Percentiles rank a stretch among this genome's conserved stretches.
Conservation (phyloP, 1,140 invertebrate genomes). For the Leucophenga varia region DNA sequence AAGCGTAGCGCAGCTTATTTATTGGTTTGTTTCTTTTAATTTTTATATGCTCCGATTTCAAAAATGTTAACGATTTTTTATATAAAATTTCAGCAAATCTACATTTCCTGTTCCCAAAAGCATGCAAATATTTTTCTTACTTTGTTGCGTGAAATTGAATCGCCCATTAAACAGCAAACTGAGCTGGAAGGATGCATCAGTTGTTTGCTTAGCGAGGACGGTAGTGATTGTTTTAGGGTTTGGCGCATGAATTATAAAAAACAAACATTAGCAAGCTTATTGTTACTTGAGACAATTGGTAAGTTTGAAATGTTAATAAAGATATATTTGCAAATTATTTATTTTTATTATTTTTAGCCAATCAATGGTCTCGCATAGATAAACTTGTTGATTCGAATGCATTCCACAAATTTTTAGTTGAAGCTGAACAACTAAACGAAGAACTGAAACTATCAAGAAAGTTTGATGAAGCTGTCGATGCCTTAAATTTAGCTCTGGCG, state of each 20-base stretch:
- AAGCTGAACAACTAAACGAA: constrained; percentile 25
- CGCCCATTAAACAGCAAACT: constrained; percentile 11
- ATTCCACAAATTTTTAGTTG: constrained; percentile 32
- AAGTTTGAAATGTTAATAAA: too few species aligned
- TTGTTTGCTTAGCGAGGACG: constrained; percentile 56
- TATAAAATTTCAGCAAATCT: constrained; percentile 26
- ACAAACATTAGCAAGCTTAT: constrained; percentile 50
- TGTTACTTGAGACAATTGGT: constrained; percentile 40
- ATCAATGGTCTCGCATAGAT: constrained; percentile 27
- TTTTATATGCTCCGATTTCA: too few species aligned
- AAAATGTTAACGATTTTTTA: background rate
- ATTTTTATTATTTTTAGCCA: constrained; percentile 15
- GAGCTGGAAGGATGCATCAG: constrained; percentile 48
- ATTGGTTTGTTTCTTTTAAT: constrained; percentile 27
- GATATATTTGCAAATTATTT: background rate
- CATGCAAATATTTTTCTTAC: constrained; percentile 44
- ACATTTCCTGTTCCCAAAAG: constrained; percentile 35
- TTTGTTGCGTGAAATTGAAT: constrained; percentile 33
- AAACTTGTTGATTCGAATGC: constrained; percentile 22
- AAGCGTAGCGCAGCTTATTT: constrained; percentile 49
- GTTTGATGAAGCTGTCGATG: constrained; percentile 23
- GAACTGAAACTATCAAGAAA: constrained; percentile 25
- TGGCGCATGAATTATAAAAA: constrained; percentile 63
- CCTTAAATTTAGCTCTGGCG: background rate
- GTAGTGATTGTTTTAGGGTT: constrained; percentile 58